Evolutionary conservation across 2,113 vertebrate species (phyloP).

Genomic region (Paramormyrops kingsleyae): DNA sequence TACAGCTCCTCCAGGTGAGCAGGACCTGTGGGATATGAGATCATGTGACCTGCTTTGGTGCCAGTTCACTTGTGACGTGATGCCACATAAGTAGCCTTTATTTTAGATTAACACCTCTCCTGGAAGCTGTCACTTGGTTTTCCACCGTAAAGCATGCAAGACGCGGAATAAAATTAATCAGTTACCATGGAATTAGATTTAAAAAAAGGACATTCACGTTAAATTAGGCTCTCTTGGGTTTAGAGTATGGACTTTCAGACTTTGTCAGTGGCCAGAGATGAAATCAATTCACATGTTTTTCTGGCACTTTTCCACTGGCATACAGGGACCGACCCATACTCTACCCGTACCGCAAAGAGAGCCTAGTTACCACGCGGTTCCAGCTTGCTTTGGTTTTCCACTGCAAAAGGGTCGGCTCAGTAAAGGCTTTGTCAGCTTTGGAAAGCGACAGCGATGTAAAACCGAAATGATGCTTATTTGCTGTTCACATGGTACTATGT

Average conservation of each 20-base stretch:
- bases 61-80: background rate
- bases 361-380: background rate
- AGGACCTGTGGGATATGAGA: background rate
- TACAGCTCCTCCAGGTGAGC: slow-evolving; percentile 85
- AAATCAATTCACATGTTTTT: background rate
- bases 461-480: background rate
- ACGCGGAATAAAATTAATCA: background rate
- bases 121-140: background rate
- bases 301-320: background rate
- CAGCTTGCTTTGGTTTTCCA: background rate
- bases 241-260: background rate
- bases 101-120: background rate
- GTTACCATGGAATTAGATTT: background rate
- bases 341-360: background rate
- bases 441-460: background rate
- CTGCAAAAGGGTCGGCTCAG: background rate
- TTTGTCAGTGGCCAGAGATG: background rate
- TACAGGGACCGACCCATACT: background rate
- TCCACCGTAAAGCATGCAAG: no score
- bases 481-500: background rate
- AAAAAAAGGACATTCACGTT: background rate
- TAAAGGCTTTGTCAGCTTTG: background rate
- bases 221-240: background rate
- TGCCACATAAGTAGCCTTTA: background rate
- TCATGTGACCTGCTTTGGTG: background rate